Base-by-base conservation (phyloP, 2,888 invertebrate genomes). In the Lasioglossum pauxillum region DNA sequence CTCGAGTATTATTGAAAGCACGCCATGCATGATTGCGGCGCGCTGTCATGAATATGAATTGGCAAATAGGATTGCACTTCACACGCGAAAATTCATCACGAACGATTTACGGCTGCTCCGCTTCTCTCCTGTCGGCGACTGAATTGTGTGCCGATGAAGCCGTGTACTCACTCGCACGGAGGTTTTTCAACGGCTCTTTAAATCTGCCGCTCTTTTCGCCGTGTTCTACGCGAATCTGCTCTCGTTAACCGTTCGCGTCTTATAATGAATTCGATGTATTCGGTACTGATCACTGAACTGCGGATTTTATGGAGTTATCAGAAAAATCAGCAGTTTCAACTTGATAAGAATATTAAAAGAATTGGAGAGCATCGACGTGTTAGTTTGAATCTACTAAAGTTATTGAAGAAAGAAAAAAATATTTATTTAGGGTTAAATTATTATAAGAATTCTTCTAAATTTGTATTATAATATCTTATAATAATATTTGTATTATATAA, bases 1-100 rank as follows among this genome's bases (percentile, higher is more conserved):
- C 80, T 81, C 78, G 67, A 60, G 84, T 78, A 87, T 87, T 84
- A 87, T 87, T 78, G 87, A 87, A 87, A 83, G 75, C 83, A 76
- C 19, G 49, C 85, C 53, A 38, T 69, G 81, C 78, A 74, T 72
- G 81, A 85, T 84, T 76, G 86, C 81, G 57, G 41, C 69, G 57
- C 23, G 53, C 49, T 72, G 69, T 78, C 83, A 76, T 80, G 87
- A 86, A 83, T 87, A 87, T 79, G 83, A 86, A 87, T 86, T 80
- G 80, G 77, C 87, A 83, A 86, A 87, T 75, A 80, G 87, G 80
- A 87, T 80, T 78, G 80, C 87, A 38, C 75, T 83, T 83, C 78
- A 77, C 77, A 38, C 82, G 78, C 60, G 76, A 82, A 86, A 86
- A 85, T 44, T 67, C 75, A 75, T 73, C 82, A 16, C 75, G 77